Percentiles rank a stretch among this genome's conserved stretches.
These are phyloP conservation scores for Diachasma alloeum DNA, from an alignment of 1,140 invertebrate genomes.

Conservation along the genomic window DNA sequence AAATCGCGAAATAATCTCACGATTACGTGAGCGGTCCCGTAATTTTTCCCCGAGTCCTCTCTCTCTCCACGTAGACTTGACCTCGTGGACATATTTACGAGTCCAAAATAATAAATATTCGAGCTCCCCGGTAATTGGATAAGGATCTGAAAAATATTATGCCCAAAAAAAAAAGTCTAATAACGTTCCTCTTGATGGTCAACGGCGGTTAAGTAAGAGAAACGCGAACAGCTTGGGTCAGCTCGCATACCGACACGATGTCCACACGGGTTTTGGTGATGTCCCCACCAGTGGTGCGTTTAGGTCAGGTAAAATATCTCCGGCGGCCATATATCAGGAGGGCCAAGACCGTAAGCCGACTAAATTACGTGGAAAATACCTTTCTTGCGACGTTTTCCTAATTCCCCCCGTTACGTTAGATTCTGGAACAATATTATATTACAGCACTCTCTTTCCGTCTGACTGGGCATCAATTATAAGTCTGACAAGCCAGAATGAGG, in stretches of 20 bases:
- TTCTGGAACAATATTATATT: neutral
- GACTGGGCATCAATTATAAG: neutral
- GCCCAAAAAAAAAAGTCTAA: neutral
- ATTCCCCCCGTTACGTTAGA: neutral
- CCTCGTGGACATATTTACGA: neutral
- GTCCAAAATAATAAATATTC: neutral
- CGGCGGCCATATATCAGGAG: slow-evolving; percentile 37
- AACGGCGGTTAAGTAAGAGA: neutral
- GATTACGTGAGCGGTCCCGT: too few relatives aligned
- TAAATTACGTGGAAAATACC: slow-evolving; percentile 32
- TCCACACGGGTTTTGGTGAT: slow-evolving; percentile 30
- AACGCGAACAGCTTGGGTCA: slow-evolving; percentile 5
- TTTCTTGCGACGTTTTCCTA: neutral
- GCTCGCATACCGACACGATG: slow-evolving; percentile 36
- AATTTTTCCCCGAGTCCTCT: too few relatives aligned
- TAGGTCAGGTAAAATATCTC: slow-evolving; percentile 32
- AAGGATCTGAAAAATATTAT: neutral
- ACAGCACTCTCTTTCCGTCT: neutral
- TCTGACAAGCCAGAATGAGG: neutral
- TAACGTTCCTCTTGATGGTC: neutral
- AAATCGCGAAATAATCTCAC: too few relatives aligned
- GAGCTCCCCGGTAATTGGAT: neutral
- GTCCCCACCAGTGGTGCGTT: neutral
- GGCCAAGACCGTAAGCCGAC: slow-evolving; percentile 33
- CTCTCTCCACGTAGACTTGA: neutral